These are phyloP conservation scores for Potamilus streckersoni DNA, from an alignment of 1,140 invertebrate genomes.

Conservation along the genomic window DNA sequence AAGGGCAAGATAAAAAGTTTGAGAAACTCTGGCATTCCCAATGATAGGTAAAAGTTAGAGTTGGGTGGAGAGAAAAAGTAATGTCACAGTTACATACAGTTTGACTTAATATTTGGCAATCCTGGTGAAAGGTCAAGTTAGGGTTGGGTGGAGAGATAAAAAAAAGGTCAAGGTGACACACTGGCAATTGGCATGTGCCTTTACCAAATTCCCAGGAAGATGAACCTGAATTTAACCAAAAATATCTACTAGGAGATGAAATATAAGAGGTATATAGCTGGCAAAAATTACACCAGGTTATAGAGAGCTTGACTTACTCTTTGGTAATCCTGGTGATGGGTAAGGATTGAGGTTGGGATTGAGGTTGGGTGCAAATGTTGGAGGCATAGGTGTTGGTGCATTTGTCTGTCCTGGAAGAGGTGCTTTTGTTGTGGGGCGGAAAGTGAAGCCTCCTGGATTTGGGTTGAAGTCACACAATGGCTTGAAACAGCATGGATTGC, in stretches of 20 bases:
- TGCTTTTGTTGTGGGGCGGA: slow-evolving; percentile 20
- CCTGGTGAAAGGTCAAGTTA: no score
- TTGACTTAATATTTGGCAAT: no score
- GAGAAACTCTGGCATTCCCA: slow-evolving; percentile 18
- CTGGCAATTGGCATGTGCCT: no score
- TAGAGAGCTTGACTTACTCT: slow-evolving; percentile 10
- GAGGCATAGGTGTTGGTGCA: slow-evolving; percentile 8
- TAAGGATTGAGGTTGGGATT: slow-evolving; percentile 13
- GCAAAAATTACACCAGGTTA: no score
- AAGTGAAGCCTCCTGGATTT: slow-evolving; percentile 14
- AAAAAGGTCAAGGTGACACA: no score
- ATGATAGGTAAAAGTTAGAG: slow-evolving; percentile 10
- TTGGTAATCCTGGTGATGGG: slow-evolving; percentile 20
- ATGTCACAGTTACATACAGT: no score
- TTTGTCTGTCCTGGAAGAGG: slow-evolving; percentile 33
- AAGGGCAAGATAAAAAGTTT: no score
- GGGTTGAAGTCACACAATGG: slow-evolving; percentile 38
- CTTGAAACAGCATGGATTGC: slow-evolving; percentile 46
- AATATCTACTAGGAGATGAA: slow-evolving; percentile 14
- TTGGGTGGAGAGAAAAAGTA: no score
- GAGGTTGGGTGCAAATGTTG: slow-evolving; percentile 13
- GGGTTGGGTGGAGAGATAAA: no score
- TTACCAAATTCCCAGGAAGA: no score
- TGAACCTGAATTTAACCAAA: not conserved
- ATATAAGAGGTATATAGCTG: not conserved